Percentiles rank a stretch among this genome's conserved stretches.
Evolutionary conservation across 2,797 vertebrate genomes (phyloP).

Genomic region (Enteromius radiatus): DNA sequence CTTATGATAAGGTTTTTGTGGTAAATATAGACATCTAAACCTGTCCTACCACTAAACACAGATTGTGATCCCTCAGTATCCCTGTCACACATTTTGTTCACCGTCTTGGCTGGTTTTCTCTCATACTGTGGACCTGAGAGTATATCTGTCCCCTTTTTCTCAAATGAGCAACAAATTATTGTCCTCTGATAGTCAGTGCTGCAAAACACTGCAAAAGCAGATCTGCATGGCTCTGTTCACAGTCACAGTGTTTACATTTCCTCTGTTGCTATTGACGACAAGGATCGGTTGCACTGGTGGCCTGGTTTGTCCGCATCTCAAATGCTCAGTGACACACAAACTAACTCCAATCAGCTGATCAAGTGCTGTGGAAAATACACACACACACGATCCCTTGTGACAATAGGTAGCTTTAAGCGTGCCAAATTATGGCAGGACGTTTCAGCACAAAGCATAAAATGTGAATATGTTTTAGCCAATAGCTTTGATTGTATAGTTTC

Average conservation of each 20-base stretch:
- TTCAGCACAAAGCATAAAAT: background rate
- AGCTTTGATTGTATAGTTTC: background rate
- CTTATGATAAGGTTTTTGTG: background rate
- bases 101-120: background rate
- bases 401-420: conserved; percentile 27
- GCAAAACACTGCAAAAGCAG: background rate
- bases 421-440: conserved; percentile 5
- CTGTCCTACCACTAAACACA: conserved; percentile 19
- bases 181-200: conserved; percentile 3
- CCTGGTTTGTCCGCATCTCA: conserved; percentile 38
- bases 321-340: conserved; percentile 41
- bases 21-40: conserved; percentile 9
- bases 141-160: background rate
- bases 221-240: conserved; percentile 3
- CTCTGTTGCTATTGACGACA: conserved; percentile 35
- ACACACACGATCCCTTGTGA: conserved; percentile 21
- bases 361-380: conserved; percentile 53
- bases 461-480: background rate
- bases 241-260: conserved; percentile 37
- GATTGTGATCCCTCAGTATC: conserved; percentile 15
- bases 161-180: conserved; percentile 22
- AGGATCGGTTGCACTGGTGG: conserved; percentile 28
- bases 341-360: conserved; percentile 51
- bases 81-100: conserved; percentile 18
- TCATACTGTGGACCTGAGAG: background rate